phyloP scores from a whole-genome alignment of 1,140 invertebrate species.

The Choristoneura fumiferana region DNA sequence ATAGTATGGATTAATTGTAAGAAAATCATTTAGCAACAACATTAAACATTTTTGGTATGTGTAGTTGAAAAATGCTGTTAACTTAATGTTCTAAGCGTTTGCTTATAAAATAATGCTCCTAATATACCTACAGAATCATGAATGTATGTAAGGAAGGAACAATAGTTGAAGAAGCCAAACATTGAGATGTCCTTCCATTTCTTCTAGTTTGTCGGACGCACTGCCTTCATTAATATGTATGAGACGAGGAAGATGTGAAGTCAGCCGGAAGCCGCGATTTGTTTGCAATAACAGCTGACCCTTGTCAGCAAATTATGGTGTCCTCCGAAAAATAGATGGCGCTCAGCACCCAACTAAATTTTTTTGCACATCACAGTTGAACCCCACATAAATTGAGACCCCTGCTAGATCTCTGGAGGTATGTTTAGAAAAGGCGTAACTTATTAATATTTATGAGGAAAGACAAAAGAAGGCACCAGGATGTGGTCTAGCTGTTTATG shows the following conservation, averaged over 20 bases:
- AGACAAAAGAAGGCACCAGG: constrained; percentile 14
- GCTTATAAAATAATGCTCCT: too few relatives aligned
- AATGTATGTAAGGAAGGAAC: too few relatives aligned
- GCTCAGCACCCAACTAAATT: constrained; percentile 34
- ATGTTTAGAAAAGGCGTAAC: constrained; percentile 35
- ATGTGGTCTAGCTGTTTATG: constrained; percentile 15
- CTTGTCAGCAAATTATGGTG: constrained; percentile 56
- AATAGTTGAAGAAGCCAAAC: constrained; percentile 23
- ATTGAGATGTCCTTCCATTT: constrained; percentile 30
- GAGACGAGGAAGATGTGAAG: constrained; percentile 37
- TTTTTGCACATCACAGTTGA: constrained; percentile 33
- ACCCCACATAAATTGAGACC: constrained; percentile 51
- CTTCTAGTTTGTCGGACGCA: constrained; percentile 31
- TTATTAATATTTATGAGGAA: constrained; percentile 44
- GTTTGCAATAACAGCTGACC: constrained; percentile 51
- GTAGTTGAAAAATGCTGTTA: too few relatives aligned
- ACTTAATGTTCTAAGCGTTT: too few relatives aligned
- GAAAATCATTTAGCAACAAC: too few relatives aligned
- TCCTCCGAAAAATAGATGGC: constrained; percentile 42
- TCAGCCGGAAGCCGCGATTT: constrained; percentile 35
- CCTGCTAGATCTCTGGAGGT: constrained; percentile 38
- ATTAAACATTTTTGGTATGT: too few relatives aligned
- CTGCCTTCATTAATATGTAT: constrained; percentile 61
- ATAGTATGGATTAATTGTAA: too few relatives aligned
- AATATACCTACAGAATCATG: too few relatives aligned